Evolutionary conservation across 2,888 invertebrate species (phyloP).

Genomic region (Atherix ibis): DNA sequence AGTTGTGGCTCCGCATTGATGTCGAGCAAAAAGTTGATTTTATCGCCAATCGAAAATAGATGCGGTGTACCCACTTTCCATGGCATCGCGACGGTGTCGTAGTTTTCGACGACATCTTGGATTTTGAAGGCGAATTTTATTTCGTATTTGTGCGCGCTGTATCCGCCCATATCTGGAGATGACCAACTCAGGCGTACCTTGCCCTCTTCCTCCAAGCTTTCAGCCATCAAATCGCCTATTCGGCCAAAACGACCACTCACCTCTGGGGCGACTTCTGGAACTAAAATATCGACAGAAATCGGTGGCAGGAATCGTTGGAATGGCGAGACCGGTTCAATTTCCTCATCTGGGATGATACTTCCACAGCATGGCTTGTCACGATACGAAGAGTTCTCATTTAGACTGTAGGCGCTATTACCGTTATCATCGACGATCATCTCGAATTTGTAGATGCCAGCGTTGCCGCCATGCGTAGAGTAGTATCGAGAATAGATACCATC

Average conservation of each 20-base stretch:
- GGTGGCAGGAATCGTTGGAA: conserved; percentile 38
- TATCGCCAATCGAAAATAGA: conserved; percentile 36
- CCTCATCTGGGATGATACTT: conserved; percentile 30
- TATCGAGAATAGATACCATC: conserved; percentile 51
- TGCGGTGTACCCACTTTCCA: conserved; percentile 35
- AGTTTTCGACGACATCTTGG: conserved; percentile 33
- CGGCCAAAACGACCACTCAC: conserved; percentile 21
- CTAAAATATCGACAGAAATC: conserved; percentile 31
- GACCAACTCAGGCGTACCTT: conserved; percentile 41
- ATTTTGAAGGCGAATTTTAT: conserved; percentile 33
- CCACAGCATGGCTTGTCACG: conserved; percentile 34
- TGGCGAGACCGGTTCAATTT: conserved; percentile 33
- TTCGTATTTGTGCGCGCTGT: conserved; percentile 36
- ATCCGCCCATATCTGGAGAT: conserved; percentile 41
- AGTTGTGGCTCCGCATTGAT: conserved; percentile 33
- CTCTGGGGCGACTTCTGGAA: conserved; percentile 24
- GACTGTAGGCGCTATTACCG: conserved; percentile 38
- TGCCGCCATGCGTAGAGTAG: conserved; percentile 33
- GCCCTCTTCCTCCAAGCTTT: conserved; percentile 24
- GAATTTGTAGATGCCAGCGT: conserved; percentile 36
- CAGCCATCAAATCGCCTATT: conserved; percentile 36
- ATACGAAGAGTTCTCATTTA: conserved; percentile 13
- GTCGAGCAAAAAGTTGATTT: conserved; percentile 28
- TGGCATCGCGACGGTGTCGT: conserved; percentile 29
- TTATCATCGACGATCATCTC: conserved; percentile 37